Conservation (phyloP, 2,113 vertebrate genomes). For the Tragelaphus strepsiceros region DNA sequence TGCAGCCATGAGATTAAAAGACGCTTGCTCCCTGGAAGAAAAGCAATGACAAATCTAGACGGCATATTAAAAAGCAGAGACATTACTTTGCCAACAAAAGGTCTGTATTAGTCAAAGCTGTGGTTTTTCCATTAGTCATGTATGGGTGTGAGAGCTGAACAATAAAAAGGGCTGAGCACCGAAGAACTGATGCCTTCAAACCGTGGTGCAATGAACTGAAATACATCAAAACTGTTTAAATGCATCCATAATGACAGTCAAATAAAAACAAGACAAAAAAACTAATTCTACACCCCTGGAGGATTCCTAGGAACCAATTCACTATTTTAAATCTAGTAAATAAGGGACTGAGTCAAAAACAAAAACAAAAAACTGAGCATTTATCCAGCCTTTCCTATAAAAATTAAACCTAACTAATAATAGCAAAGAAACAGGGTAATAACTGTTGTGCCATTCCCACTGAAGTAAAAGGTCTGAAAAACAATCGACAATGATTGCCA, state of each 20-base stretch:
- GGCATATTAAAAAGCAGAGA: not conserved
- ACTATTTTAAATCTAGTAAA: not conserved
- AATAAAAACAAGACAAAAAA: not conserved
- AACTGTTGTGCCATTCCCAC: not conserved
- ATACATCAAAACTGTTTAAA: not conserved
- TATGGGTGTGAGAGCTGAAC: not conserved
- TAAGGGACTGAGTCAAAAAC: not conserved
- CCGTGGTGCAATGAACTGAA: not conserved
- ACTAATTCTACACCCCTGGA: not conserved
- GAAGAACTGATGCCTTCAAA: not conserved
- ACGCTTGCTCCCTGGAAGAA: not conserved
- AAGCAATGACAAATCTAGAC: not conserved
- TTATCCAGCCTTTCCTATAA: not conserved
- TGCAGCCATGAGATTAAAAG: not conserved
- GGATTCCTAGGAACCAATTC: not conserved
- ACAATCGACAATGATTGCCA: not conserved
- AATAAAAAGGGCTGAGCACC: not conserved
- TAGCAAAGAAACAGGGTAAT: not conserved
- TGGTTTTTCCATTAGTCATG: not conserved
- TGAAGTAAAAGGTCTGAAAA: not conserved
- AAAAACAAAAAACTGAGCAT: not conserved
- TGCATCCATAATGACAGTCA: not conserved
- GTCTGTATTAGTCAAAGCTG: not conserved
- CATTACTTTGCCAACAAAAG: not conserved
- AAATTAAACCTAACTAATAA: not conserved